Evolutionary conservation across 2,888 invertebrate species (phyloP), one percentile per base, ranked within the genome.

Genomic region (Pogonocherus hispidulus): DNA sequence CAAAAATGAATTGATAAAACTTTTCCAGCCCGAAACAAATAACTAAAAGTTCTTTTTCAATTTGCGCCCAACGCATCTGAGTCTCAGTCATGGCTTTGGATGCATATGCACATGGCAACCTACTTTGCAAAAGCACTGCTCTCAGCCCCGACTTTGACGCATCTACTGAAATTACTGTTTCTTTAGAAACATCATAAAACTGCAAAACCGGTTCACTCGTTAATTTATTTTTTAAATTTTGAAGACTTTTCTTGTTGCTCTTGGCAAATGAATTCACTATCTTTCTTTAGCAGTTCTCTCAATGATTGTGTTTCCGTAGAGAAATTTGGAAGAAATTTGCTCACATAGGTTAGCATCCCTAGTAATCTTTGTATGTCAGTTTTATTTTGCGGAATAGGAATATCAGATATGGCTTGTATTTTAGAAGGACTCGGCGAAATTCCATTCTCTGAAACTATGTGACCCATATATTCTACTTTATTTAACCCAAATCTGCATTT

Each of bases 301-400:
- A 79, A 60, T 1, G 73, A 66, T 47, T 67, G 56, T 47, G 74
- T 78, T 46, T 69, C 41, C 3, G 72, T 63, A 16, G 79, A 73
- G n/a, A 77, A 67, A 59, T 78, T 77, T 44, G 71, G 71, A 22
- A 81, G 72, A 68, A 76, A 81, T 71, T 75, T 75, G 23, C 71
- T 52, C 3, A 79, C 51, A 67, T 79, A 80, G 11, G 74, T 79
- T 6, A 76, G 66, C 57, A 81, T 68, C 8, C 80, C 80, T 20
- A 79, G 60, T 14, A 82, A 72, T 19, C 73, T 63, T 66, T 77
- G 70, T 6, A 81, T 37, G n/a, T 78, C 77, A 56, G 73, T 71
- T 54, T 70, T 75, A 59, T 73, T 76, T 49, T 67, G 60, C 14
- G 79, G 78, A 41, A 14, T 20, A 41, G 69, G 66, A 56, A 78